These are phyloP conservation scores for Laothoe populi DNA, from an alignment of 2,888 invertebrate species.

Conservation along the genomic window DNA sequence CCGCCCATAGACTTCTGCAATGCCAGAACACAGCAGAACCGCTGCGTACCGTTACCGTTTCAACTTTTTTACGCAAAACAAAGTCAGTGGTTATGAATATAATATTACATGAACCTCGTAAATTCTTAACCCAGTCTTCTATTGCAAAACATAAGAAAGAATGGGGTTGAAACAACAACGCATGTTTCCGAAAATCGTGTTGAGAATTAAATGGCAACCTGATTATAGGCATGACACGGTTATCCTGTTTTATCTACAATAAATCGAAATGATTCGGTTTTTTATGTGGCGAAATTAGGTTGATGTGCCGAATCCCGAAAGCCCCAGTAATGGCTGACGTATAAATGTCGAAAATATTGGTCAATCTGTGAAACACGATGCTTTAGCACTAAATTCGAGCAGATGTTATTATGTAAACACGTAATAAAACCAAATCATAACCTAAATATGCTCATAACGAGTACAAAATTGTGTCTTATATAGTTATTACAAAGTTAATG, in stretches of 20 bases:
- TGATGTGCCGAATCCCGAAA: neutral
- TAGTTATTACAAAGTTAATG: neutral
- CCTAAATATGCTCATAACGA: neutral
- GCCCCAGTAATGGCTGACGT: neutral
- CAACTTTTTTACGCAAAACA: neutral
- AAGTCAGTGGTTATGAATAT: neutral
- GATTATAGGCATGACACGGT: conserved; percentile 69
- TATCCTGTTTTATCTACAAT: conserved; percentile 48
- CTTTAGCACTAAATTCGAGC: neutral
- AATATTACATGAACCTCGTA: neutral
- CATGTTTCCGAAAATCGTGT: conserved; percentile 33
- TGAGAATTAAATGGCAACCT: conserved; percentile 59
- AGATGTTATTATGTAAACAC: conserved; percentile 10
- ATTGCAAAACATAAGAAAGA: conserved; percentile 33
- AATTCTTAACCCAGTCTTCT: conserved; percentile 29
- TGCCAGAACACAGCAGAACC: no score
- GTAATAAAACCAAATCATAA: conserved; percentile 14
- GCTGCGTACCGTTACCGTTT: no score
- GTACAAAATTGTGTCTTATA: neutral
- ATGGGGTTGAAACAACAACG: conserved; percentile 63
- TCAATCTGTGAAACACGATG: neutral
- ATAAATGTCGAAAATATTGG: neutral
- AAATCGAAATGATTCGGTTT: conserved; percentile 30
- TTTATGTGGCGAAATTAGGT: conserved; percentile 32
- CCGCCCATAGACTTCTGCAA: no score